A percentile compares a stretch with the other conserved stretches of the same genome.
These are phyloP conservation scores for Argynnis bischoffii DNA, from an alignment of 2,888 invertebrate genomes.

Conservation along the genomic window DNA sequence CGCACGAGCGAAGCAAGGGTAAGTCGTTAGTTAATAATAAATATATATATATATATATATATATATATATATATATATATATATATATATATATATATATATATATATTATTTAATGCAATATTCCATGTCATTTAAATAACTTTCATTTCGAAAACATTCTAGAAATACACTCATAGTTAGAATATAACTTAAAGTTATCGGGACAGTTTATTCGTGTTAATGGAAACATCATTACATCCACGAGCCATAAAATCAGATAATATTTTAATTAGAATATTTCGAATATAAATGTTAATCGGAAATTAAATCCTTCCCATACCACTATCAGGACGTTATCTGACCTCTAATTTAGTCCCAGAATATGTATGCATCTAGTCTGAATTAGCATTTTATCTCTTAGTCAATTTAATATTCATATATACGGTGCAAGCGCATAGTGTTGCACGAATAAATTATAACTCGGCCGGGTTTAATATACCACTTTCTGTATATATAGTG, in stretches of 20 bases:
- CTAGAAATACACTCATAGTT: conserved; percentile 4
- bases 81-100: too few relatives aligned
- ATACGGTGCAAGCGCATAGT: conserved; percentile 66
- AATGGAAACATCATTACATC: conserved; percentile 19
- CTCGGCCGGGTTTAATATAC: conserved; percentile 42
- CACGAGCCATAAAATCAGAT: conserved; percentile 19
- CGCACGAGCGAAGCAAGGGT: too few relatives aligned
- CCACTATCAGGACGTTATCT: conserved; percentile 49
- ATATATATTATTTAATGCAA: too few relatives aligned
- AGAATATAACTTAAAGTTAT: conserved; percentile 17
- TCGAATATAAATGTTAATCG: conserved; percentile 30
- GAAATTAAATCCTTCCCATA: conserved; percentile 51
- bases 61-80: too few relatives aligned
- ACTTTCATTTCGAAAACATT: too few relatives aligned
- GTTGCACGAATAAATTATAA: conserved; percentile 69
- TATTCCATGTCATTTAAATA: not conserved
- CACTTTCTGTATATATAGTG: conserved; percentile 39
- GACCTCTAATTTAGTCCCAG: conserved; percentile 59
- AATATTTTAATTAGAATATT: conserved; percentile 22
- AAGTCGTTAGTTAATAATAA: too few relatives aligned
- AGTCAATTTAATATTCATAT: conserved; percentile 75
- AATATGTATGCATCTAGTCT: conserved; percentile 63
- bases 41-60: too few relatives aligned
- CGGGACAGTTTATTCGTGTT: conserved; percentile 12
- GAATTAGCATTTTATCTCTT: conserved; percentile 79